phyloP scores from a whole-genome alignment of 2,113 vertebrate species.

The Prunella fulvescens region DNA sequence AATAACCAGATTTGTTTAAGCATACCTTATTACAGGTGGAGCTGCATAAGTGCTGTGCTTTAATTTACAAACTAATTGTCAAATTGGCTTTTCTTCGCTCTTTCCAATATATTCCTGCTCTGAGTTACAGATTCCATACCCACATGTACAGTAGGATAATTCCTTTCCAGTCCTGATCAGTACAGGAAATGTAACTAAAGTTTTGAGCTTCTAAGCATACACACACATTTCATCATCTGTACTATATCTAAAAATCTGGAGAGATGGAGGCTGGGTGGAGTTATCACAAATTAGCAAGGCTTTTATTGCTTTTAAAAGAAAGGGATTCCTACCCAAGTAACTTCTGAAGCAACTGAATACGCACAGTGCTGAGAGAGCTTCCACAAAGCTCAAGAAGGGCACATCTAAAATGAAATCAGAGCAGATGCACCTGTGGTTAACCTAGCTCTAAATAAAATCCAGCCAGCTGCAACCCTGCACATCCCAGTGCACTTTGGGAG shows the following conservation, averaged over 20 bases:
- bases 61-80: neutral
- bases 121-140: neutral
- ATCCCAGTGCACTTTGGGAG: neutral
- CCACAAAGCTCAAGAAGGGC: neutral
- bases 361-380: neutral
- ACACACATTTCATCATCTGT: neutral
- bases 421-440: constrained; percentile 19
- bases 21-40: neutral
- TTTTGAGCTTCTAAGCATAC: neutral
- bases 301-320: neutral
- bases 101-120: neutral
- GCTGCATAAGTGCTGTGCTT: neutral
- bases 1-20: neutral
- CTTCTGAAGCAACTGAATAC: neutral
- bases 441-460: constrained; percentile 11
- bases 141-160: neutral
- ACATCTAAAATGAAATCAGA: constrained; percentile 3
- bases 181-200: neutral
- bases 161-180: neutral
- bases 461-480: neutral
- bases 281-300: neutral
- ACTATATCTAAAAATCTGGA: neutral
- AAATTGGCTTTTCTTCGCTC: neutral
- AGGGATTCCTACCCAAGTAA: neutral
- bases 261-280: neutral